Conservation (phyloP, 2,888 invertebrate species). For the Andrena bicolor region DNA sequence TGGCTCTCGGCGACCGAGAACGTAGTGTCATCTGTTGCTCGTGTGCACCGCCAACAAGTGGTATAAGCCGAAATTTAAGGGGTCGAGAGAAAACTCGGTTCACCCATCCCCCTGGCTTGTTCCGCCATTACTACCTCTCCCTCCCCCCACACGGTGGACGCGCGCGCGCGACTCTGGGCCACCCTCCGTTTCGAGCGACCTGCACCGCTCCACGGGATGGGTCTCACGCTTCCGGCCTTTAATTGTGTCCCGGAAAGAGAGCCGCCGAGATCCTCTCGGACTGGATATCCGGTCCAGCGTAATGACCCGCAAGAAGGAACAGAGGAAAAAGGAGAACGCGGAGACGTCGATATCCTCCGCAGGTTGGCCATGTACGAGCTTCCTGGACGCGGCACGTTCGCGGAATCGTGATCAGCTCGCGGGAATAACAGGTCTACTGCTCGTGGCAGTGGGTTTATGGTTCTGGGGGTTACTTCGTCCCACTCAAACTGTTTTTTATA, state of each 20-base stretch:
- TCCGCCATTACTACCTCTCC: conserved; percentile 51
- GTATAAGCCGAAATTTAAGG: conserved; percentile 78
- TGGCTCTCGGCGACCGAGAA: conserved; percentile 47
- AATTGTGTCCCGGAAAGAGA: conserved; percentile 76
- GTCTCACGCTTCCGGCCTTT: conserved; percentile 75
- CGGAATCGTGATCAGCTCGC: conserved; percentile 38
- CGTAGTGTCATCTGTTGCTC: conserved; percentile 78
- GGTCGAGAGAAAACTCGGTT: conserved; percentile 72
- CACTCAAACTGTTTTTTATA: not conserved
- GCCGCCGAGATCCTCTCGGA: conserved; percentile 65
- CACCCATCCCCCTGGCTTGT: conserved; percentile 45
- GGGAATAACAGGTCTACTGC: not conserved
- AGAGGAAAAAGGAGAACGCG: conserved; percentile 47
- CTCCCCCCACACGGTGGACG: conserved; percentile 13
- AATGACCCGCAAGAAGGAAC: conserved; percentile 65
- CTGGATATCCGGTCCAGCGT: conserved; percentile 70
- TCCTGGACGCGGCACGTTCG: conserved; percentile 31
- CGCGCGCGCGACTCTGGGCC: conserved; percentile 59
- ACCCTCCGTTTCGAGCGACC: conserved; percentile 37
- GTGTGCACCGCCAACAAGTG: conserved; percentile 78
- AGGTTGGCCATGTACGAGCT: conserved; percentile 25
- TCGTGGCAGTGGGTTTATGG: conserved; percentile 16
- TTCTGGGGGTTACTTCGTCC: not conserved
- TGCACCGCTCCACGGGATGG: conserved; percentile 46
- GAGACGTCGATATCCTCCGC: conserved; percentile 52